Evolutionary conservation across 1,140 invertebrate species (phyloP).

Genomic region (Wasmannia auropunctata): DNA sequence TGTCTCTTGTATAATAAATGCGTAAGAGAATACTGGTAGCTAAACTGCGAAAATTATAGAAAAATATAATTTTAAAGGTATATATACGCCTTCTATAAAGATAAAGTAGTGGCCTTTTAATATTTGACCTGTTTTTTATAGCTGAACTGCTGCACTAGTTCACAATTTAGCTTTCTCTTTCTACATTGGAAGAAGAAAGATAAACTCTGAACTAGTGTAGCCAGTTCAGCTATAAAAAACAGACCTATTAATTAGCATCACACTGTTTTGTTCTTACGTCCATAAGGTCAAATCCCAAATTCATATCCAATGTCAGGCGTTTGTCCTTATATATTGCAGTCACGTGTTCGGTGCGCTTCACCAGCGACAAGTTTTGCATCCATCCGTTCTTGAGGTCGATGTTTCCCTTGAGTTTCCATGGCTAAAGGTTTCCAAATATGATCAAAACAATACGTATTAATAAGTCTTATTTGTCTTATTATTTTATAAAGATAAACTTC

Average conservation of each 20-base stretch:
- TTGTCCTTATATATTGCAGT: slow-evolving; percentile 47
- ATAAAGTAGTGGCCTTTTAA: neutral
- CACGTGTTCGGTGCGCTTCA: slow-evolving; percentile 57
- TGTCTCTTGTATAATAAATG: slow-evolving; percentile 46
- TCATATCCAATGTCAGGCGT: slow-evolving; percentile 50
- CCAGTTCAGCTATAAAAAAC: no score
- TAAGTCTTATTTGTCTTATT: neutral
- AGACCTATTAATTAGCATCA: neutral
- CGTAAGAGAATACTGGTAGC: slow-evolving; percentile 63
- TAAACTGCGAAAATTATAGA: slow-evolving; percentile 64
- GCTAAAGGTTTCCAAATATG: slow-evolving; percentile 31
- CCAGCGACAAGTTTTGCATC: slow-evolving; percentile 65
- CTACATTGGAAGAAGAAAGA: no score
- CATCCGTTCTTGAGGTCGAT: slow-evolving; percentile 58
- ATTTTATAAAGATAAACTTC: neutral
- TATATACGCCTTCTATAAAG: neutral
- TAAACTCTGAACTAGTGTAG: no score
- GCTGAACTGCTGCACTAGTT: no score
- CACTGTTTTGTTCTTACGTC: slow-evolving; percentile 59
- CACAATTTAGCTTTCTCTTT: no score
- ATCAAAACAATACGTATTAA: neutral
- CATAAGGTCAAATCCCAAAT: slow-evolving; percentile 67
- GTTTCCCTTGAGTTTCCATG: slow-evolving; percentile 28
- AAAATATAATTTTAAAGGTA: neutral
- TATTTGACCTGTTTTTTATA: no score